Conservation (phyloP, 2,113 vertebrate species). For the Corythornis madagascariensis region DNA sequence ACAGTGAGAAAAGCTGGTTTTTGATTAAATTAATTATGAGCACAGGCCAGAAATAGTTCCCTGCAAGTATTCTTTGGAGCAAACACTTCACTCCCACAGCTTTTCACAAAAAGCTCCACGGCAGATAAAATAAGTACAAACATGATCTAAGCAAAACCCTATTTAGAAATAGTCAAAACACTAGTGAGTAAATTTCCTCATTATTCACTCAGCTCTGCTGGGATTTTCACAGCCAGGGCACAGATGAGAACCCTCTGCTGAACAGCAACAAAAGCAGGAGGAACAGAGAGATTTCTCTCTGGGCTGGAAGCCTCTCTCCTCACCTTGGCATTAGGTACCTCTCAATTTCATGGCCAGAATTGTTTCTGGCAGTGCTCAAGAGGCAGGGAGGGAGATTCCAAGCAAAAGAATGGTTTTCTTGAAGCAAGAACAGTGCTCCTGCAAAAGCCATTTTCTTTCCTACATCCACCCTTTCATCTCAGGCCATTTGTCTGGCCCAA, state of each 20-base stretch:
- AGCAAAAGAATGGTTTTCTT: conserved; percentile 38
- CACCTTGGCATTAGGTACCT: neutral
- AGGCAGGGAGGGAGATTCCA: neutral
- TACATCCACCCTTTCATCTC: conserved; percentile 37
- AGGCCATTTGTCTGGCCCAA: conserved; percentile 12
- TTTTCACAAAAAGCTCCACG: conserved; percentile 41
- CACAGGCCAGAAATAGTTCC: conserved; percentile 29
- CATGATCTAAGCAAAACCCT: conserved; percentile 54
- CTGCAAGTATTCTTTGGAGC: conserved; percentile 45
- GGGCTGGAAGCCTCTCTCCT: neutral
- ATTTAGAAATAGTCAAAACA: conserved; percentile 56
- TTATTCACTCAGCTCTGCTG: neutral
- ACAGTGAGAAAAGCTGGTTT: neutral
- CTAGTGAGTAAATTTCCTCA: conserved; percentile 36
- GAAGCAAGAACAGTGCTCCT: conserved; percentile 23
- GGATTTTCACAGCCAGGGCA: neutral
- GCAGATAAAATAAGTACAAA: conserved; percentile 44
- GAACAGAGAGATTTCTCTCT: neutral
- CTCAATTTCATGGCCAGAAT: conserved; percentile 13
- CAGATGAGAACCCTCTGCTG: neutral
- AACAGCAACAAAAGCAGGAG: neutral
- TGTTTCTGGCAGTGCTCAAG: conserved; percentile 30
- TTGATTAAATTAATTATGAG: conserved; percentile 65
- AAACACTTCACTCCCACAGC: conserved; percentile 60
- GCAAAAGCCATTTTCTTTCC: conserved; percentile 44